Percentiles rank a stretch among this genome's conserved stretches.
Conservation (phyloP, 2,797 vertebrate genomes). For the Protonibea diacanthus region DNA sequence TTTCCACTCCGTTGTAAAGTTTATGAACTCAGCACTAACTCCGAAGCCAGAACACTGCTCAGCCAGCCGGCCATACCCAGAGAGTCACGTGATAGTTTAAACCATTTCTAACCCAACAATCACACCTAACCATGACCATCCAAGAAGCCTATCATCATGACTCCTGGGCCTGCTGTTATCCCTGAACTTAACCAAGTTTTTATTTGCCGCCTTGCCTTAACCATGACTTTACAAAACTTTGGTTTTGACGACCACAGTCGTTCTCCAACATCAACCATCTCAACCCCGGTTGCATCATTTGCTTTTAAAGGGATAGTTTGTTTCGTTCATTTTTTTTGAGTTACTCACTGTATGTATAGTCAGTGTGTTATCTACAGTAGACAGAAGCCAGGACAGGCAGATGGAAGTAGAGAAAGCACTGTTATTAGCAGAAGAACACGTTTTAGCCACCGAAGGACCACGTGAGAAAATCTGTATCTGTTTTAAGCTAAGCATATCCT, state of each 20-base stretch:
- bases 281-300: not conserved
- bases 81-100: slow-evolving; percentile 17
- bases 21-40: not conserved
- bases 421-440: no score
- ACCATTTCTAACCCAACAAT: slow-evolving; percentile 18
- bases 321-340: no score
- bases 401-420: no score
- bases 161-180: not conserved
- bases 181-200: slow-evolving; percentile 2
- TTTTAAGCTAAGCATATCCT: no score
- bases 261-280: slow-evolving; percentile 15
- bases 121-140: slow-evolving; percentile 2
- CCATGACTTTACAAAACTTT: slow-evolving; percentile 9
- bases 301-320: not conserved
- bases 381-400: no score
- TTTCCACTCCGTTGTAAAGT: not conserved
- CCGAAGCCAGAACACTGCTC: not conserved
- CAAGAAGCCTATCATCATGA: slow-evolving; percentile 12
- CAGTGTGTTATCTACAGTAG: no score
- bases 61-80: not conserved
- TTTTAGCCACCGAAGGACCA: no score
- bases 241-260: not conserved
- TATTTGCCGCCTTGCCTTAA: not conserved
- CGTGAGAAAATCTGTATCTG: no score
- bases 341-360: no score